phyloP scores from a whole-genome alignment of 2,113 vertebrate genomes.

The Guaruba guarouba region DNA sequence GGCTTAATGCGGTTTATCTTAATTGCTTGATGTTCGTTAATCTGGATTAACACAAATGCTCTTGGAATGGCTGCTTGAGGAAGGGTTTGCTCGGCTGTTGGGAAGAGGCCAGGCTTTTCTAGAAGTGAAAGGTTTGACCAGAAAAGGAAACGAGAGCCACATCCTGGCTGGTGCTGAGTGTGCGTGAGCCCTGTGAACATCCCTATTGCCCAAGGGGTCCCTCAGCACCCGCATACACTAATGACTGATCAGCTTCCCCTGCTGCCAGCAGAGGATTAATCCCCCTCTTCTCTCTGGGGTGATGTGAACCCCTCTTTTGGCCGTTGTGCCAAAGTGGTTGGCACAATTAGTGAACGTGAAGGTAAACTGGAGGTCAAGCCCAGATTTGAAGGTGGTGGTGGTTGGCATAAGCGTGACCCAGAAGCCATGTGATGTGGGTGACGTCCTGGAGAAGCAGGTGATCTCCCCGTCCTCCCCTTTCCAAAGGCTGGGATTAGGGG shows the following conservation, averaged over 20 bases:
- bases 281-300: background rate
- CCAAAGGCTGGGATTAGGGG: slow-evolving; percentile 42
- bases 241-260: background rate
- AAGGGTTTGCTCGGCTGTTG: slow-evolving; percentile 4
- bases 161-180: background rate
- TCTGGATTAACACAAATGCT: slow-evolving; percentile 64
- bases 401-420: background rate
- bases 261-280: background rate
- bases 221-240: fast-evolving
- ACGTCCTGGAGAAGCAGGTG: slow-evolving; percentile 3
- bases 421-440: slow-evolving; percentile 30
- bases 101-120: background rate
- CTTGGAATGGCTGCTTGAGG: background rate
- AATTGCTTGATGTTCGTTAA: slow-evolving; percentile 63
- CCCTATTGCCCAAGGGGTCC: background rate
- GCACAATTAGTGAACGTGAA: background rate
- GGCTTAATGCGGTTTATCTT: slow-evolving; percentile 55
- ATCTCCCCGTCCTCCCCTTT: slow-evolving; percentile 25
- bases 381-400: slow-evolving; percentile 51
- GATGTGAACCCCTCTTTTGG: background rate
- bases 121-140: background rate
- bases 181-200: background rate
- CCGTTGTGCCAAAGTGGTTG: background rate
- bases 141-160: background rate
- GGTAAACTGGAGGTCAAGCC: slow-evolving; percentile 61